Conservation (phyloP, 2,797 vertebrate species). For the Catostomus latipinnis region DNA sequence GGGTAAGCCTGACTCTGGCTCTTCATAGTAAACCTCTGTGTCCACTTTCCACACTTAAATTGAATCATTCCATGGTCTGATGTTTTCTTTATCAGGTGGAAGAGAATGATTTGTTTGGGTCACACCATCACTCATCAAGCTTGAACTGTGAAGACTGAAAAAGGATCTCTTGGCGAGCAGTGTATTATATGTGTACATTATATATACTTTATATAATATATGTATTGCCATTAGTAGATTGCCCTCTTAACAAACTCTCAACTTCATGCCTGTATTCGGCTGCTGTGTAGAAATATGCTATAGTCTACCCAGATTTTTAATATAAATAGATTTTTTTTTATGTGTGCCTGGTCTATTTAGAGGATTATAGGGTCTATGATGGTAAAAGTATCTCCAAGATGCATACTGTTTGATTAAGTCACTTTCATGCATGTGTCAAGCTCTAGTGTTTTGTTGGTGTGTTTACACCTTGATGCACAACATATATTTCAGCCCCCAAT, state of each 20-base stretch:
- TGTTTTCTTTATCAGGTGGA: conserved; percentile 40
- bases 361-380: conserved; percentile 37
- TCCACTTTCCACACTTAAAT: background rate
- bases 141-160: conserved; percentile 34
- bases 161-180: conserved; percentile 62
- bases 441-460: conserved; percentile 27
- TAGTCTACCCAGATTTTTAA: conserved; percentile 62
- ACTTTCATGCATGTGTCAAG: conserved; percentile 39
- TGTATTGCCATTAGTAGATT: conserved; percentile 67
- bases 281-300: conserved; percentile 64
- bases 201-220: conserved; percentile 66
- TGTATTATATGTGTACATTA: conserved; percentile 80
- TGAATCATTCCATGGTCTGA: background rate
- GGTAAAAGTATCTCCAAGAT: conserved; percentile 36
- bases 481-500: background rate
- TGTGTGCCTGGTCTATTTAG: conserved; percentile 49
- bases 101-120: conserved; percentile 5
- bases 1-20: conserved; percentile 1
- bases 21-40: background rate
- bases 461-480: conserved; percentile 3
- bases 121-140: background rate
- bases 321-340: conserved; percentile 66
- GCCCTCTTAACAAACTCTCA: conserved; percentile 47
- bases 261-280: conserved; percentile 65
- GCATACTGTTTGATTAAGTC: conserved; percentile 21